Percentiles rank a stretch among this genome's conserved stretches.
phyloP scores from a whole-genome alignment of 2,113 vertebrate species.

The Tachysurus fulvidraco region DNA sequence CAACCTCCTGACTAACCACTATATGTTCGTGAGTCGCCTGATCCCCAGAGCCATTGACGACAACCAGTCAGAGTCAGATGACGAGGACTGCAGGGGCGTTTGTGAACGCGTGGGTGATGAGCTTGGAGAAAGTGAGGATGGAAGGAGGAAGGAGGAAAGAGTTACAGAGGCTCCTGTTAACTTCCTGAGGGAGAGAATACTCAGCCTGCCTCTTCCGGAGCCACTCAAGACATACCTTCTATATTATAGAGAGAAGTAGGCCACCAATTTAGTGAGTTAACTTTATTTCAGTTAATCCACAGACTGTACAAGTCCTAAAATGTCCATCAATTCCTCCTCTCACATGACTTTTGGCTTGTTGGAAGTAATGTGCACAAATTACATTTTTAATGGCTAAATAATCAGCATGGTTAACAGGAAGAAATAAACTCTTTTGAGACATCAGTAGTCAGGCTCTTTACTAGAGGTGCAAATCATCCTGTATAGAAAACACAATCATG shows the following conservation, averaged over 20 bases:
- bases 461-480: background rate
- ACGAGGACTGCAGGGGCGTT: conserved; percentile 51
- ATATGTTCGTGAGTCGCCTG: conserved; percentile 81
- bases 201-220: conserved; percentile 82
- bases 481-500: background rate
- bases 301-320: conserved; percentile 18
- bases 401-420: background rate
- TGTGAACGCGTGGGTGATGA: conserved; percentile 43
- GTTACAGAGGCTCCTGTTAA: conserved; percentile 79
- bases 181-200: conserved; percentile 79
- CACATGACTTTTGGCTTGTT: background rate
- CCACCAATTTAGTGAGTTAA: background rate
- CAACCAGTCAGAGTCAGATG: conserved; percentile 70
- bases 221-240: conserved; percentile 87
- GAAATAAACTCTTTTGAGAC: background rate
- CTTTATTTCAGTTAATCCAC: background rate
- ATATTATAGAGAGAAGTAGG: conserved; percentile 85
- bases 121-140: conserved; percentile 58
- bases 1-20: conserved; percentile 83
- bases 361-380: conserved; percentile 8
- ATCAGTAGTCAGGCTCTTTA: background rate
- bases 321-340: background rate
- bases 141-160: conserved; percentile 64
- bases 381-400: conserved; percentile 19
- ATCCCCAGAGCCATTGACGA: conserved; percentile 78